Evolutionary conservation across 1,140 invertebrate species (phyloP).

Genomic region (Pentalonia nigronervosa): DNA sequence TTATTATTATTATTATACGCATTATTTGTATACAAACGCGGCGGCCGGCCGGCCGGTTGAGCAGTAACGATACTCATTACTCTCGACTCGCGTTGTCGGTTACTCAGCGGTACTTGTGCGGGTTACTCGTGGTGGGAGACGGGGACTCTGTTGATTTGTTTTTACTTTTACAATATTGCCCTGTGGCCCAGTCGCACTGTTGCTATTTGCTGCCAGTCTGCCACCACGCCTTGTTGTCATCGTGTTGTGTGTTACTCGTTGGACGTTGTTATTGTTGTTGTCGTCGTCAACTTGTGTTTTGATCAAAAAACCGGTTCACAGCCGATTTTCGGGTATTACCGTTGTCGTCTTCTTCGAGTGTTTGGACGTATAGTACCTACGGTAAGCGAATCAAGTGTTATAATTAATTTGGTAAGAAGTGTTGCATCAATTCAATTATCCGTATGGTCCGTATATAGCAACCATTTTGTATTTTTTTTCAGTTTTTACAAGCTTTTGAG

Average conservation of each 20-base stretch:
- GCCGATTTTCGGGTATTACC: neutral
- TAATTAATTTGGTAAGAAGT: neutral
- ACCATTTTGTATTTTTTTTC: neutral
- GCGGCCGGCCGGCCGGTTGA: too few relatives aligned
- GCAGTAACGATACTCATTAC: neutral
- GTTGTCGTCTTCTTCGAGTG: neutral
- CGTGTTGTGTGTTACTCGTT: neutral
- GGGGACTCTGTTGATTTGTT: neutral
- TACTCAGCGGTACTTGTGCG: neutral
- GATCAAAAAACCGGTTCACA: neutral
- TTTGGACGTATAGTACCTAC: neutral
- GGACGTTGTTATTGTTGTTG: neutral
- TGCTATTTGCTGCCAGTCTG: too few relatives aligned
- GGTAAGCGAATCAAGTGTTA: neutral
- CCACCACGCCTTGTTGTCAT: too few relatives aligned
- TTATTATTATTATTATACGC: neutral
- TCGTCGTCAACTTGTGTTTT: neutral
- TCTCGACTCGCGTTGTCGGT: neutral
- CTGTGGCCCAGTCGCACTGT: neutral
- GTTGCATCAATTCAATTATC: neutral
- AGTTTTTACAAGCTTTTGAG: neutral
- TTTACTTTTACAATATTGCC: neutral
- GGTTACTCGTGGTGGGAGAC: neutral
- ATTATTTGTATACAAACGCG: neutral
- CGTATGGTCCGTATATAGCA: neutral